Evolutionary conservation across 2,113 vertebrate genomes (phyloP).

Genomic region (Tupaia tana): DNA sequence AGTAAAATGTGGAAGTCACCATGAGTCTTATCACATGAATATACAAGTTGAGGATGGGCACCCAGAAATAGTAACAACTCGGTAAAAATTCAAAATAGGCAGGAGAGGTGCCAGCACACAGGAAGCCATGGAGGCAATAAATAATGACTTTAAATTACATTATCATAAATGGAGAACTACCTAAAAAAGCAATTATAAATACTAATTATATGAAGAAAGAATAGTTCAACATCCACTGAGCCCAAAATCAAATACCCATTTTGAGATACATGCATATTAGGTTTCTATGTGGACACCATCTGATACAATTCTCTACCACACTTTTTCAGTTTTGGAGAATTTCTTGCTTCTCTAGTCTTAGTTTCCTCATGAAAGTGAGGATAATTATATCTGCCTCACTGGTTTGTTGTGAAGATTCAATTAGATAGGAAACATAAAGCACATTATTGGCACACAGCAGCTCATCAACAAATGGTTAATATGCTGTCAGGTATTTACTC

Average conservation of each 20-base stretch:
- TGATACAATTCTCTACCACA: not conserved
- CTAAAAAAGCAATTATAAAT: not conserved
- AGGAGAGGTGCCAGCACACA: not conserved
- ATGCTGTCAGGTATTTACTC: not conserved
- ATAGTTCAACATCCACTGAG: not conserved
- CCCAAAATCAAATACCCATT: not conserved
- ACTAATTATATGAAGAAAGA: constrained; percentile 7
- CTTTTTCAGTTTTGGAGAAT: not conserved
- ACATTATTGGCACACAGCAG: not conserved
- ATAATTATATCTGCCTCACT: not conserved
- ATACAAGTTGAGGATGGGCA: not conserved
- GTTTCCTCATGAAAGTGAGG: not conserved
- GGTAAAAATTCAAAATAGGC: not conserved
- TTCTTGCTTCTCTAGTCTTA: not conserved
- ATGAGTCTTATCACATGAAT: not conserved
- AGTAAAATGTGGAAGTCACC: not conserved
- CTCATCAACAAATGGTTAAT: not conserved
- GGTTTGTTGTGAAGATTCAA: not conserved
- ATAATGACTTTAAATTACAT: not conserved
- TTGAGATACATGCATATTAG: not conserved
- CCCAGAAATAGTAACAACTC: not conserved
- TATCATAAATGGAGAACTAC: constrained; percentile 15
- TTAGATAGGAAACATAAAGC: not conserved
- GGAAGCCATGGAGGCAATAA: not conserved
- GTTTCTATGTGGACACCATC: not conserved